These are phyloP conservation scores for Agrypnus murinus DNA, from an alignment of 2,888 invertebrate species.

Conservation along the genomic window DNA sequence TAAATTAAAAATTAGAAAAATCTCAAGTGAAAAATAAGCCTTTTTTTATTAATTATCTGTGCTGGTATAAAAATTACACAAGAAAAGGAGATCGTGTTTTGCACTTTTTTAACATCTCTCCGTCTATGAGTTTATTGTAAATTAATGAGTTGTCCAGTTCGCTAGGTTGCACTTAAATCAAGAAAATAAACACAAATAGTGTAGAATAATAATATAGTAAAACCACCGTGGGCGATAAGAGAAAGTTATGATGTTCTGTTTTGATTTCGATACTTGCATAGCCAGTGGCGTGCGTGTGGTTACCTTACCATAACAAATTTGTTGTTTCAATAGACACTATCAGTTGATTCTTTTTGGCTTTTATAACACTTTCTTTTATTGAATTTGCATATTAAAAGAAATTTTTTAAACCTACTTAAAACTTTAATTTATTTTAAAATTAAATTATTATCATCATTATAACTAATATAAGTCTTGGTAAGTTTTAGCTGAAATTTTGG, in stretches of 20 bases:
- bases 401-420: no score
- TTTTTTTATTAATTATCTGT: no score
- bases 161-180: constrained; percentile 36
- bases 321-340: no score
- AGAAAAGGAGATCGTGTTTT: not conserved
- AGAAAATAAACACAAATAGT: constrained; percentile 49
- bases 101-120: not conserved
- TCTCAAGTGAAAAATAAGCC: no score
- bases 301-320: not conserved
- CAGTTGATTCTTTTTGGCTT: not conserved
- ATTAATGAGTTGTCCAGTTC: constrained; percentile 40
- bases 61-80: not conserved
- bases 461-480: no score
- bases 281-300: constrained; percentile 18
- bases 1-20: no score
- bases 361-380: not conserved
- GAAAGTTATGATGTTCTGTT: constrained; percentile 65
- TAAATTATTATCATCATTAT: no score
- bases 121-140: constrained; percentile 38
- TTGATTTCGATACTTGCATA: constrained; percentile 57
- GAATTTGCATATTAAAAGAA: no score
- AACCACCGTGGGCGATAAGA: constrained; percentile 61
- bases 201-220: constrained; percentile 58
- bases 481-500: no score
- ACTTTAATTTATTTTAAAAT: no score